Evolutionary conservation across 1,140 invertebrate species (phyloP).

Genomic region (Papilio machaon): DNA sequence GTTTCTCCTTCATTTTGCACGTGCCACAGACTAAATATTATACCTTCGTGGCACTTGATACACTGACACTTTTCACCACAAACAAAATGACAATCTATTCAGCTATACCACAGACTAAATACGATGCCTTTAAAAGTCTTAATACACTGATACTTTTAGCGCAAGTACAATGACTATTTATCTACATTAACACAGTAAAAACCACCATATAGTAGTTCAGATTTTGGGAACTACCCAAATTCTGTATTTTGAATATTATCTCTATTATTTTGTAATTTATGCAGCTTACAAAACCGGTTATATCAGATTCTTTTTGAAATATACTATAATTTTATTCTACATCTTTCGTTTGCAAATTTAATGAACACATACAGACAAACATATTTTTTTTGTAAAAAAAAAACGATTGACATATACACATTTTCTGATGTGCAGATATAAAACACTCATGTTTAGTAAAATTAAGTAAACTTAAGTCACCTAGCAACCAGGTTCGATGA

Average conservation of each 20-base stretch:
- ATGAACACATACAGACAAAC: too few species aligned
- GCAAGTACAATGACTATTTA: neutral
- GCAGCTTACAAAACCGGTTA: neutral
- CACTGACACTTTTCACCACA: neutral
- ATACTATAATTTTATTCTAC: neutral
- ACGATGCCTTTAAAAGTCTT: neutral
- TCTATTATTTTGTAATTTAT: neutral
- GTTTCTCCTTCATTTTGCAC: slow-evolving; percentile 48
- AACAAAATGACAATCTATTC: neutral
- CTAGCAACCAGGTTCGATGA: neutral
- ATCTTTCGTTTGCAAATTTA: too few species aligned
- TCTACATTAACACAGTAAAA: neutral
- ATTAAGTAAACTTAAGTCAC: neutral
- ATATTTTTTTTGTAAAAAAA: too few species aligned
- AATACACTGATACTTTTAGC: neutral
- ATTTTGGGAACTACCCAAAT: too few species aligned
- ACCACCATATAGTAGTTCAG: too few species aligned
- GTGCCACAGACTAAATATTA: slow-evolving; percentile 32
- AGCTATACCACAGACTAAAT: neutral
- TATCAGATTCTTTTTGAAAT: neutral
- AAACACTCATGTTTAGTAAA: neutral
- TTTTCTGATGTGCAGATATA: neutral
- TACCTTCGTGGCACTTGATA: neutral
- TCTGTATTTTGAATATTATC: neutral
- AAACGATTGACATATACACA: too few species aligned